phyloP scores from a whole-genome alignment of 2,113 vertebrate species.

The Lonchura striata region DNA sequence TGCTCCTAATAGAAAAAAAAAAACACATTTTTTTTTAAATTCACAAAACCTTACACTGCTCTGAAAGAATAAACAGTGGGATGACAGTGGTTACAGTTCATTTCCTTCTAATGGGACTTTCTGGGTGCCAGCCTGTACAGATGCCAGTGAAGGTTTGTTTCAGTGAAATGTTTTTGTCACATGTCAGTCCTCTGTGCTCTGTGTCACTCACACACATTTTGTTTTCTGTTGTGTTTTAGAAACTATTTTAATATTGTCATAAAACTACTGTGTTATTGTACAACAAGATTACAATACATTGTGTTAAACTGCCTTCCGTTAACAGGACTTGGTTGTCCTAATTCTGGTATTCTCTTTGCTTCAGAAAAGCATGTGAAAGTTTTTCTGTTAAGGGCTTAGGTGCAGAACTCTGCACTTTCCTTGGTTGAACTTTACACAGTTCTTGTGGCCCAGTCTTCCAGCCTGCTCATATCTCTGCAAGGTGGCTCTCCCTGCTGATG shows the following conservation, averaged over 20 bases:
- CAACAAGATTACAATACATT: neutral
- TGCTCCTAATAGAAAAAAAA: neutral
- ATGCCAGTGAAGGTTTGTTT: neutral
- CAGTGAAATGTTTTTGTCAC: neutral
- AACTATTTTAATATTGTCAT: neutral
- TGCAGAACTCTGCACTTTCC: no score
- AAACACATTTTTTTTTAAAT: neutral
- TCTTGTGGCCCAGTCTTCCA: neutral
- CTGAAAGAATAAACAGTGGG: neutral
- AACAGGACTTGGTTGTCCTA: neutral
- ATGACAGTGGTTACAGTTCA: neutral
- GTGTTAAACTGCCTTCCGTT: neutral
- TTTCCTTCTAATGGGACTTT: neutral
- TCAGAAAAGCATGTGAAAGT: neutral
- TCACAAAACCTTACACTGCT: neutral
- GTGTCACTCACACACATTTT: neutral
- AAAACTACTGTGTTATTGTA: neutral
- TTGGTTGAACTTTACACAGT: neutral
- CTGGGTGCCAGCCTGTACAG: neutral
- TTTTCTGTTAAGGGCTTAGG: neutral
- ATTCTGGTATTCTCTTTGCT: neutral
- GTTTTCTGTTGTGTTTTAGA: neutral
- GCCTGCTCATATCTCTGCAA: neutral
- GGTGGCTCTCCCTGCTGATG: neutral
- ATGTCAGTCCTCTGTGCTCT: neutral